Conservation (phyloP, 2,113 vertebrate species). For the Empidonax alnorum region DNA sequence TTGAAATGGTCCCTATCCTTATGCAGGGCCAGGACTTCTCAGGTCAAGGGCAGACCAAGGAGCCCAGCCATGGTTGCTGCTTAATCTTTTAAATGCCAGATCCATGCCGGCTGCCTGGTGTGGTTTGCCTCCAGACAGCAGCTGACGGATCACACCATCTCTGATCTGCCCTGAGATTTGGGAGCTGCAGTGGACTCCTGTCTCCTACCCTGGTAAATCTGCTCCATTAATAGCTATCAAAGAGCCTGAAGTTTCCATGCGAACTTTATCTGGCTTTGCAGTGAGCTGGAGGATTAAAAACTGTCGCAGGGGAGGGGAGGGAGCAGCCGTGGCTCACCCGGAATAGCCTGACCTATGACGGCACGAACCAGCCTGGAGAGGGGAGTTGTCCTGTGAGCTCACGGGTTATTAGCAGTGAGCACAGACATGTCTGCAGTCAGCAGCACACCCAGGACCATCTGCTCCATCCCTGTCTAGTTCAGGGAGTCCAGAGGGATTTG, state of each 20-base stretch:
- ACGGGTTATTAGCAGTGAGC: neutral
- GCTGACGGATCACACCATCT: conserved; percentile 15
- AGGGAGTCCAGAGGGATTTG: neutral
- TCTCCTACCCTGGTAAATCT: conserved; percentile 43
- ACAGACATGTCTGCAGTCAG: neutral
- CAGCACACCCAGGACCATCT: conserved; percentile 14
- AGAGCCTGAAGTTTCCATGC: conserved; percentile 59
- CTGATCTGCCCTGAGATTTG: neutral
- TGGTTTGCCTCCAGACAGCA: conserved; percentile 33
- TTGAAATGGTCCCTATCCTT: neutral
- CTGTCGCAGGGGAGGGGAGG: neutral
- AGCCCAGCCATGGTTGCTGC: neutral
- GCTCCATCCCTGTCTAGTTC: neutral
- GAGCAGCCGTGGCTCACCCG: conserved; percentile 2
- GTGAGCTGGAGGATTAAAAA: conserved; percentile 43
- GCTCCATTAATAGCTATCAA: conserved; percentile 67
- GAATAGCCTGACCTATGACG: conserved; percentile 63
- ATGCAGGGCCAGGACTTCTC: neutral
- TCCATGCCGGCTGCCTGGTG: neutral
- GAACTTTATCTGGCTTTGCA: conserved; percentile 68
- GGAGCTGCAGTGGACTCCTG: neutral
- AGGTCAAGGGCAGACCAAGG: conserved; percentile 37
- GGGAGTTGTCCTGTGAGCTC: conserved; percentile 47
- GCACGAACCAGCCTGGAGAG: neutral
- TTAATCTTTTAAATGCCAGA: conserved; percentile 28